Evolutionary conservation across 2,888 invertebrate species (phyloP), one percentile per base, ranked within the genome.

Genomic region (Bellardia pandia): DNA sequence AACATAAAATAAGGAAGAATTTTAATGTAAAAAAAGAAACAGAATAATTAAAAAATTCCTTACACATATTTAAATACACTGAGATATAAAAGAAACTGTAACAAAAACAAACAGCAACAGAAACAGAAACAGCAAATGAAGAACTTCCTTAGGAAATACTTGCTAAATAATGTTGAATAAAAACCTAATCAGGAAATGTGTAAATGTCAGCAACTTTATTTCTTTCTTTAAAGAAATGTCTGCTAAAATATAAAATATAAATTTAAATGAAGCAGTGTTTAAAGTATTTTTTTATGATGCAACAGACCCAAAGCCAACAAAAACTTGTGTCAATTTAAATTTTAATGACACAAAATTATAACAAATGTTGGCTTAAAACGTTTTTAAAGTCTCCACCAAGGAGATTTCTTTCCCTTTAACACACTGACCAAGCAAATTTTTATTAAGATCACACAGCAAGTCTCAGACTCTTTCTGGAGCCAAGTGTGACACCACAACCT

Each of bases 201-300:
- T 16, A 16, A 72, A 58, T 58, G 23, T 16, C 3, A 33, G 37
- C 4, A 37, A 37, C 5, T 4, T 37, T 37, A 23, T 13, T 33
- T 37, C 33, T 37, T 56, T 62, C 40, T 8, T 37, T 5, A 45
- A 42, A 42, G 42, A 66, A 60, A 37, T 33, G 5, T 33, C 33
- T 33, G 14, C 6, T 60, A n/a, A 51, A 51, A 33, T 33, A 4
- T 51, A 14, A 51, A 51, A 51, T n/a, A 51, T 5, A 13, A 45
- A 45, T 51, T 51, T 9, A 85, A 85, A 85, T 85, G 85, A 85
- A 85, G 85, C 85, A 85, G 85, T 85, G 85, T 85, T 85, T 69
- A 85, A 79, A 79, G 85, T 85, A 85, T 80, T 83, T 75, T 45
- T n/a, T 56, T 23, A 23, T 79, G 58, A 23, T 16, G 8, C 11